phyloP scores from a whole-genome alignment of 2,888 invertebrate genomes.

The Dinocampus coccinellae region DNA sequence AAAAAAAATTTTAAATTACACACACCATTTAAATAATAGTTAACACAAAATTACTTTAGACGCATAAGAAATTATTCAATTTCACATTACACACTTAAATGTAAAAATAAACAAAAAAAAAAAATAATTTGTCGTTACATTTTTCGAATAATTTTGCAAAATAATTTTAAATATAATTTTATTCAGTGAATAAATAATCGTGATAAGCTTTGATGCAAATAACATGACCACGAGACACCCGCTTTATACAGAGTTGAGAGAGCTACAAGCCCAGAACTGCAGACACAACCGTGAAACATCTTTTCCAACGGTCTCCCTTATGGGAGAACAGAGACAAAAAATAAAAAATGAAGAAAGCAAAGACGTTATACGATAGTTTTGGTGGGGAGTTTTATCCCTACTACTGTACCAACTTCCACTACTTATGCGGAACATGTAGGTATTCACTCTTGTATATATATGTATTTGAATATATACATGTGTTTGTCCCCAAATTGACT shows the following conservation, averaged over 20 bases:
- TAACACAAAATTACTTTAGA: too few species aligned
- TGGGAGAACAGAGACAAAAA: neutral
- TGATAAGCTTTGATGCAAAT: neutral
- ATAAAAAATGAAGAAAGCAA: neutral
- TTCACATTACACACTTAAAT: neutral
- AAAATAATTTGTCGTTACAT: neutral
- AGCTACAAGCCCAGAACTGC: neutral
- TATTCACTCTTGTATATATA: too few species aligned
- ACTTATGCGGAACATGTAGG: too few species aligned
- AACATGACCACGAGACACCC: neutral
- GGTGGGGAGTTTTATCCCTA: conserved; percentile 11
- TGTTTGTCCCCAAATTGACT: too few species aligned
- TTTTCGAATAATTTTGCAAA: neutral
- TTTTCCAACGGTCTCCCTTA: conserved; percentile 1
- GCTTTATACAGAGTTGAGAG: neutral
- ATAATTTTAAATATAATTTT: neutral
- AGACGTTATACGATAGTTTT: neutral
- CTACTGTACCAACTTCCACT: neutral
- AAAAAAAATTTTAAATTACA: too few species aligned
- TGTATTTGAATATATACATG: too few species aligned
- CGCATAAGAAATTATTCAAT: neutral
- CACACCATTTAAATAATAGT: too few species aligned
- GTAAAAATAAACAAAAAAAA: too few species aligned
- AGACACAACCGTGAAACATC: neutral
- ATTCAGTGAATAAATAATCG: neutral